Base-by-base conservation (phyloP, 2,113 vertebrate species). In the Eira barbara region DNA sequence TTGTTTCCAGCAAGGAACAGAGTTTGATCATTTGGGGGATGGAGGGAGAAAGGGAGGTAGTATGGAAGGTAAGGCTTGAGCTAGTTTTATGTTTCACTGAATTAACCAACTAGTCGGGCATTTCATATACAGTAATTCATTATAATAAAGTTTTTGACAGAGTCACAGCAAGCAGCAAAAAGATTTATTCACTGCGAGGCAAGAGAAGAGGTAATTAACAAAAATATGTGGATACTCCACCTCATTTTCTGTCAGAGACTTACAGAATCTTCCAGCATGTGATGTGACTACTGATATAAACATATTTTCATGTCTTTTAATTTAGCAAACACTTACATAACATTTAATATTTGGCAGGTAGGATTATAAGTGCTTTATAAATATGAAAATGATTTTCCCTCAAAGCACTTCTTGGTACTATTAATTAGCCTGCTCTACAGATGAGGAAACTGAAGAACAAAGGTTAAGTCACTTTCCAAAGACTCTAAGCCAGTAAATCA, bases 41-140 rank as follows among this genome's bases (percentile, higher is more conserved):
- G 9, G 39, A 2, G 12, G 9, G 17, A 42, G 2, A 49, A 0
- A 9, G 45, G 4, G 76, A 11, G 5, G 5, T 31, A 34, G 47
- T 34, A 10, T 34, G 42, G 42, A 52, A 79, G 12, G 2, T 20
- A 20, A 47, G 71, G 3, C 18, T 34, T 20, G 27, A 63, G 49
- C n/a, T 67, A 61, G 25, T 61, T 67, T 83, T 61, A 7, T 5
- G 13, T 84, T 59, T 95, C 74, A 55, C 0, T 36, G 14, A 61
- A 55, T 47, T 76, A 79, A 36, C 12, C 25, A 74, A 2, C 23
- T 84, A 3, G 47, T 4, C 11, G 18, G 36, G 11, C 9, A 34
- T 65, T 76, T 65, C 49, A 39, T 1, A 65, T 3, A 6, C 2
- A 57, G 25, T 23, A 82, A n/a, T 63, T 20, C 29, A 81, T 23